Evolutionary conservation across 1,140 invertebrate species (phyloP), one percentile per base, ranked within the genome.

Genomic region (Nasonia longicornis): DNA sequence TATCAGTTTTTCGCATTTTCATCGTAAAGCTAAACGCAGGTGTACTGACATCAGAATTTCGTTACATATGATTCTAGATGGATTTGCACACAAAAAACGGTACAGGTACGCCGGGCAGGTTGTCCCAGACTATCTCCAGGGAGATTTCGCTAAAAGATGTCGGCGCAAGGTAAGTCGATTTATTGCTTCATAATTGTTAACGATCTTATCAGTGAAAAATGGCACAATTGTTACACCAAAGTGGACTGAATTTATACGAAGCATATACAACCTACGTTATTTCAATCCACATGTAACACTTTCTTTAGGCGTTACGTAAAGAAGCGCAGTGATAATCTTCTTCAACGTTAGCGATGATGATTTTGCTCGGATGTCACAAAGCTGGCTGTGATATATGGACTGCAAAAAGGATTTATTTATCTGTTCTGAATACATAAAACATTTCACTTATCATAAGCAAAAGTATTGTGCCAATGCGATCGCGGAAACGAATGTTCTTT

Each of bases 51-150:
- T 26, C 26, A 20, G 16, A 58, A 20, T 58, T 58, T 58, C 0
- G 52, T 58, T 6, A 58, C 20, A 16, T 29, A 12, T 82, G 20
- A 3, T 88, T 87, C 14, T 79, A 90, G 89, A 90, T 90, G 89
- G 89, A 90, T 84, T 83, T 90, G 83, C 87, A 89, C 58, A 87
- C 84, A 52, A 88, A 84, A 82, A 83, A 85, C 31, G 82, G 80
- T 26, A 77, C 72, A 81, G 84, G 83, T 74, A 82, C 85, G 69
- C 75, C 83, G 58, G 86, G 87, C 73, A 89, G 86, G 12, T 58
- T 22, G 74, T 16, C 80, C 29, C 72, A 22, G 22, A 52, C 14
- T 58, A n/a, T 14, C 38, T 58, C 58, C 10, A 73, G 52, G 10
- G 63, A 79, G 73, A 52, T 20, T 71, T 20, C 63, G 11, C 29